These are phyloP conservation scores for Peromyscus melanophrys DNA, from an alignment of 2,797 vertebrate genomes.

Conservation along the genomic window DNA sequence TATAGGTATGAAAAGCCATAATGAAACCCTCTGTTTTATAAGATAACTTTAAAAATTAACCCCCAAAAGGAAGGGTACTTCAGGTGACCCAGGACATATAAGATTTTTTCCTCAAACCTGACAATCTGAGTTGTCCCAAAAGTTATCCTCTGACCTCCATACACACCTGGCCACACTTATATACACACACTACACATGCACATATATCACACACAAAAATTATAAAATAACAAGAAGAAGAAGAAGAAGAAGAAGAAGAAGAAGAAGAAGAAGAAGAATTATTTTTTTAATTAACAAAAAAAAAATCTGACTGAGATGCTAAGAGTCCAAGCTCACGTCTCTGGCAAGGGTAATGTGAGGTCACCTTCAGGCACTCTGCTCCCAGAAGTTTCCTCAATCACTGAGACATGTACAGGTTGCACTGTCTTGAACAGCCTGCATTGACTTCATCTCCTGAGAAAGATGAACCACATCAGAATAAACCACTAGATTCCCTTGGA, in stretches of 20 bases:
- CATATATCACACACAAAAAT: neutral
- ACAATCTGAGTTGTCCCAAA: neutral
- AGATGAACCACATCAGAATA: neutral
- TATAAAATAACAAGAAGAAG: neutral
- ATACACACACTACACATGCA: neutral
- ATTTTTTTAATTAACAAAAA: neutral
- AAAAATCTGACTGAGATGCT: neutral
- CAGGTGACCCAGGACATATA: neutral
- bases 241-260: too few relatives aligned
- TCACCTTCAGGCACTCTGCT: neutral
- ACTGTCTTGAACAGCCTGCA: neutral
- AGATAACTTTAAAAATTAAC: neutral
- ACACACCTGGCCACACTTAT: too few relatives aligned
- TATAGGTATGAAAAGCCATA: neutral
- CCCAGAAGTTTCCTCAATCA: neutral
- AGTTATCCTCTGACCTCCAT: neutral
- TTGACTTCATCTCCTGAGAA: neutral
- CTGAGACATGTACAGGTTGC: accelerated
- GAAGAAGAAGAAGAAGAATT: too few relatives aligned
- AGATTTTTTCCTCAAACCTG: neutral
- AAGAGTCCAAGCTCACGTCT: neutral
- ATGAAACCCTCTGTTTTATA: neutral
- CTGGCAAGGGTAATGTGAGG: neutral
- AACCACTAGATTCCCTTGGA: neutral
- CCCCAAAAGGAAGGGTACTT: neutral